Percentiles rank a stretch among this genome's conserved stretches.
Conservation (phyloP, 2,888 invertebrate species). For the Pollenia amentaria region DNA sequence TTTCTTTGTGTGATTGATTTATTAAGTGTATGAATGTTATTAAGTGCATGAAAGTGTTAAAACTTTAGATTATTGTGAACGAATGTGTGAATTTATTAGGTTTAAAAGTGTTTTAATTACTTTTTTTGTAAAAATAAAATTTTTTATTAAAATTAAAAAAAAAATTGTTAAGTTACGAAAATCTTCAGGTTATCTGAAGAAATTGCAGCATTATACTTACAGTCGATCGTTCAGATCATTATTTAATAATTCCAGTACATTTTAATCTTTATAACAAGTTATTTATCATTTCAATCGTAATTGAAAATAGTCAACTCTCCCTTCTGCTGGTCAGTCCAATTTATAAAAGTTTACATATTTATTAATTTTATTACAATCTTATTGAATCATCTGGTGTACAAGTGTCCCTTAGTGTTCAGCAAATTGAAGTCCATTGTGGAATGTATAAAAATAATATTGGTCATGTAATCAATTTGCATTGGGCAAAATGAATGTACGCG, state of each 20-base stretch:
- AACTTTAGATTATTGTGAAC: slow-evolving; percentile 17
- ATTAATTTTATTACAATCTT: slow-evolving; percentile 38
- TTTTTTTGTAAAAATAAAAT: slow-evolving; percentile 37
- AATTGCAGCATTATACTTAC: too few species aligned
- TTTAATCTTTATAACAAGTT: background rate
- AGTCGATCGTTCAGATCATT: background rate
- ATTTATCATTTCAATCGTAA: background rate
- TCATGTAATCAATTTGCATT: slow-evolving; percentile 65
- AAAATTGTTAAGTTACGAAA: too few species aligned
- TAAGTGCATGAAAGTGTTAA: background rate
- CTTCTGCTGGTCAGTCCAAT: background rate
- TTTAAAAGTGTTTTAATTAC: slow-evolving; percentile 8
- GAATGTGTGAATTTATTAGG: slow-evolving; percentile 47
- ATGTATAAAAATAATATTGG: slow-evolving; percentile 43
- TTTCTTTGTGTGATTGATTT: background rate
- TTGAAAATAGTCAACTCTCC: background rate
- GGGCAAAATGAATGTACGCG: slow-evolving; percentile 36
- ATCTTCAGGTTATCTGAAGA: too few species aligned
- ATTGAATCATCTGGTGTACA: slow-evolving; percentile 9
- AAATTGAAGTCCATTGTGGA: slow-evolving; percentile 19
- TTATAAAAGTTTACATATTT: slow-evolving; percentile 28
- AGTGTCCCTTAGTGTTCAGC: slow-evolving; percentile 13
- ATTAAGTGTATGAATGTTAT: slow-evolving; percentile 18
- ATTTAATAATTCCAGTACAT: background rate
- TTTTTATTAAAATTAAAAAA: slow-evolving; percentile 10